Evolutionary conservation across 1,140 invertebrate species (phyloP).

Genomic region (fruit fly (Drosophila melanogaster)): Release_6_plus_ISO1_MT NT_033777.3:24434001-24434500

Average conservation of each 20-base stretch:
- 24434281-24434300: background rate
- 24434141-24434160: background rate
- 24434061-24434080: slow-evolving; percentile 42
- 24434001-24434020: slow-evolving; percentile 49
- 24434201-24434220: no score
- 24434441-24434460: background rate
- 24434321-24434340: background rate
- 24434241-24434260: no score
- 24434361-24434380: slow-evolving; percentile 64
- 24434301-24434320: background rate
- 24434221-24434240: no score
- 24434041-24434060: slow-evolving; percentile 23
- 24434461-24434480: no score
- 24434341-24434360: slow-evolving; percentile 11
- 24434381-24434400: slow-evolving; percentile 71
- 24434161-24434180: background rate
- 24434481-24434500: background rate
- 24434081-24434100: slow-evolving; percentile 36
- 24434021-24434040: background rate
- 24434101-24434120: background rate
- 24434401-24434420: slow-evolving; percentile 58
- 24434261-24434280: no score
- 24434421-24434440: slow-evolving; percentile 36
- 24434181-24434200: background rate
- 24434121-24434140: background rate